These are phyloP conservation scores for Psammodynastes pulverulentus DNA, from an alignment of 2,113 vertebrate genomes.

Conservation along the genomic window DNA sequence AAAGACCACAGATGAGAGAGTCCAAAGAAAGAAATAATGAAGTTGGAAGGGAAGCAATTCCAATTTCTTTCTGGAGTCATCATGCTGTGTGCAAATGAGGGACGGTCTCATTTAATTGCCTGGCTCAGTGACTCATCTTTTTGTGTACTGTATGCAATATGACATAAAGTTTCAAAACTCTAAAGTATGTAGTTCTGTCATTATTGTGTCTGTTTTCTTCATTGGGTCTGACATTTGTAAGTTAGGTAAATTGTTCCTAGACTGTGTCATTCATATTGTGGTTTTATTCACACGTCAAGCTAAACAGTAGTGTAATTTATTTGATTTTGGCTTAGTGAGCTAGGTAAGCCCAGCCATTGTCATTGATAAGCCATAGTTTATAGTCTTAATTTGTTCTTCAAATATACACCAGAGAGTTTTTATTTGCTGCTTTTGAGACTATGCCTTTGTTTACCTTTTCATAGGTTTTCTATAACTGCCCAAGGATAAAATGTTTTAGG, in stretches of 20 bases:
- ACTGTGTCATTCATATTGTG: neutral
- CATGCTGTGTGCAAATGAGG: neutral
- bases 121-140: neutral
- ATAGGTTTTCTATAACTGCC: neutral
- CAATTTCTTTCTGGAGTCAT: neutral
- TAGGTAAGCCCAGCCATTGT: neutral
- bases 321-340: neutral
- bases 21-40: neutral
- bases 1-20: neutral
- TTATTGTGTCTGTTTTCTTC: neutral
- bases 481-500: neutral
- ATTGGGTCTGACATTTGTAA: neutral
- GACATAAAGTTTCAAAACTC: neutral
- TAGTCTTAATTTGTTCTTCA: neutral
- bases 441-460: neutral
- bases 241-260: neutral
- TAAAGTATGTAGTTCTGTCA: neutral
- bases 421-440: neutral
- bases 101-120: neutral
- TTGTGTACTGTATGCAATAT: neutral
- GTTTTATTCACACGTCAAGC: neutral
- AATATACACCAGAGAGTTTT: neutral
- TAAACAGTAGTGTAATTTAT: neutral
- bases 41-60: neutral
- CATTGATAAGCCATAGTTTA: neutral